Conservation (phyloP, 2,113 vertebrate genomes). For the Gallinago media region DNA sequence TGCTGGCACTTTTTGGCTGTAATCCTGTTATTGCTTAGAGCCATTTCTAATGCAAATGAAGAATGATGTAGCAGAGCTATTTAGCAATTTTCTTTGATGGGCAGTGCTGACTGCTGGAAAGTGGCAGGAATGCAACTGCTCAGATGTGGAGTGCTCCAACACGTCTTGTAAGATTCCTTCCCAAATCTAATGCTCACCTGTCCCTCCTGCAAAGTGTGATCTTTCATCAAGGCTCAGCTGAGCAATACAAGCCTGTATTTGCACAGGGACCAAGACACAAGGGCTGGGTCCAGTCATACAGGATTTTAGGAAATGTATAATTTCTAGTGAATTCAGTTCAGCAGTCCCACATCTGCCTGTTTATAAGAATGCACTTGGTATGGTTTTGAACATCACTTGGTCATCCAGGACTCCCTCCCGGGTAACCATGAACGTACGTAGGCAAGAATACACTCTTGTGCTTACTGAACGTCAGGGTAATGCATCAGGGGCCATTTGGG, state of each 20-base stretch:
- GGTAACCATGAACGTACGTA: not conserved
- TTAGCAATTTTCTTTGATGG: constrained; percentile 66
- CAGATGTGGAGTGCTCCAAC: not conserved
- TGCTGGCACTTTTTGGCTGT: constrained; percentile 53
- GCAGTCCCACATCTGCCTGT: not conserved
- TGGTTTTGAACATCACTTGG: not conserved
- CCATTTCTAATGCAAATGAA: constrained; percentile 68
- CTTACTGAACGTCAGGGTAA: not conserved
- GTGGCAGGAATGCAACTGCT: constrained; percentile 15
- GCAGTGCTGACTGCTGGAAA: constrained; percentile 26
- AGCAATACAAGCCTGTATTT: not conserved
- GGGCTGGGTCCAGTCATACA: not conserved
- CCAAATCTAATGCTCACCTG: not conserved
- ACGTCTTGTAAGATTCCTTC: not conserved
- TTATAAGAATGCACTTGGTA: not conserved
- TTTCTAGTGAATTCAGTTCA: not conserved
- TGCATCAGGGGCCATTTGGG: not conserved
- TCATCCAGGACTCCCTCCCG: not conserved
- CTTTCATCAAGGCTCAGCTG: not conserved
- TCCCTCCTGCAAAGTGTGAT: not conserved
- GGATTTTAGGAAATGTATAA: not conserved
- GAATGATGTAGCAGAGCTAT: constrained; percentile 41
- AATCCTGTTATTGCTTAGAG: constrained; percentile 65
- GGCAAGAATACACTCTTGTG: not conserved
- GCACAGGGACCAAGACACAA: not conserved